Evolutionary conservation across 2,797 vertebrate genomes (phyloP), one percentile per base, ranked within the genome.

Genomic region (Notamacropus eugenii): DNA sequence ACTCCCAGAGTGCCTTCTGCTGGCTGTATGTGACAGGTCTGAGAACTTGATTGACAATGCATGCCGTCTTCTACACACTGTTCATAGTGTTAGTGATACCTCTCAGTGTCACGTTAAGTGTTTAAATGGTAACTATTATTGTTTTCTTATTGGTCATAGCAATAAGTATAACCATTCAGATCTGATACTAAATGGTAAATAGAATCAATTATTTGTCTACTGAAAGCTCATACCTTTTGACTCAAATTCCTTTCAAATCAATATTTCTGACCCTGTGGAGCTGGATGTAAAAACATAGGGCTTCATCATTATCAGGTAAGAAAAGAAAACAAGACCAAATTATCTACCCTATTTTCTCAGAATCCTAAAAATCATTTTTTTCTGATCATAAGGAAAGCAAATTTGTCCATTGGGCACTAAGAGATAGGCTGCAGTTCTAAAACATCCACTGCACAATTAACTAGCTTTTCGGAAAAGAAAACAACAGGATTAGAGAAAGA

Each of bases 391-490:
- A 91, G 90, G 28, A 95, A 95, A 96, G 96, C 0, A 94, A 95
- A 91, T 54, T 90, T 52, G 93, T 95, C 95, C 74, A 91, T 90
- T 90, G 58, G 92, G 50, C 54, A 95, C 50, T 93, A 74, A 95
- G 93, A 97, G 95, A 50, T 50, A 87, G 24, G 40, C 74, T 87
- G 62, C 56, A 94, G 91, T 52, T 93, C 91, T 87, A 91, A 97
- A 97, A 95, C 95, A 97, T 93, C 90, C 93, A 91, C 93, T 93
- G 19, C 62, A 58, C 94, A 95, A 97, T 97, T 96, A 97, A 93
- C 94, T 34, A 87, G 91, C 67, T 93, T 95, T 96, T 97, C 94
- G 93, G 95, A 93, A 96, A 54, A 55, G 11, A 95, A 97, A 95
- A 96, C 24, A 92, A 90, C 14, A 93, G 92, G 62, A 93, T 93